phyloP scores from a whole-genome alignment of 2,797 vertebrate genomes.

The Rhinoraja longicauda region DNA sequence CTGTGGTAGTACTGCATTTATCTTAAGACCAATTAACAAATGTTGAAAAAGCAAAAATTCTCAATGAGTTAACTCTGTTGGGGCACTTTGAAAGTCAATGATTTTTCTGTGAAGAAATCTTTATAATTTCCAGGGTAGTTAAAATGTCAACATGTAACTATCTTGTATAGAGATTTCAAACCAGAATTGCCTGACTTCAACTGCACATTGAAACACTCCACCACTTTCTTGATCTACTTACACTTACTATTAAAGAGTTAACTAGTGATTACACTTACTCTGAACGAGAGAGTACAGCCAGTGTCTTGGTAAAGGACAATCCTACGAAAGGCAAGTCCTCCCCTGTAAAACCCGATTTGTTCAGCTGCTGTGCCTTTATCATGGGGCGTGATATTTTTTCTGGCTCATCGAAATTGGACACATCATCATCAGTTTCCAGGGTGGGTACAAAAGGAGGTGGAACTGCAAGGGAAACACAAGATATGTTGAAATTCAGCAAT shows the following conservation, averaged over 20 bases:
- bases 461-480: slow-evolving; percentile 64
- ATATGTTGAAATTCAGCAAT: slow-evolving; percentile 58
- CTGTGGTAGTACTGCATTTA: background rate
- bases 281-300: slow-evolving; percentile 78
- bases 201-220: background rate
- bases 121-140: background rate
- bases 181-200: background rate
- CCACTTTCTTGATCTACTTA: background rate
- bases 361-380: slow-evolving; percentile 78
- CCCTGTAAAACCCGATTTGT: slow-evolving; percentile 79
- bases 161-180: background rate
- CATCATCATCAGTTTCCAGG: slow-evolving; percentile 94
- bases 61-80: background rate
- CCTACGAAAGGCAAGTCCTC: slow-evolving; percentile 95
- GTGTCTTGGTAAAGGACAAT: slow-evolving; percentile 91
- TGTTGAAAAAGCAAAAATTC: background rate
- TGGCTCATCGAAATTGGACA: slow-evolving; percentile 98
- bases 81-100: background rate
- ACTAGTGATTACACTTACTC: slow-evolving; percentile 75
- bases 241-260: slow-evolving; percentile 11
- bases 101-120: background rate
- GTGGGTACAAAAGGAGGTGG: slow-evolving; percentile 96
- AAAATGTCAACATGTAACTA: background rate
- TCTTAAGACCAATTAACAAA: background rate
- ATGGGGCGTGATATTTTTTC: slow-evolving; percentile 82